Evolutionary conservation across 1,140 invertebrate genomes (phyloP).

Genomic region (Drosophila burlai): DNA sequence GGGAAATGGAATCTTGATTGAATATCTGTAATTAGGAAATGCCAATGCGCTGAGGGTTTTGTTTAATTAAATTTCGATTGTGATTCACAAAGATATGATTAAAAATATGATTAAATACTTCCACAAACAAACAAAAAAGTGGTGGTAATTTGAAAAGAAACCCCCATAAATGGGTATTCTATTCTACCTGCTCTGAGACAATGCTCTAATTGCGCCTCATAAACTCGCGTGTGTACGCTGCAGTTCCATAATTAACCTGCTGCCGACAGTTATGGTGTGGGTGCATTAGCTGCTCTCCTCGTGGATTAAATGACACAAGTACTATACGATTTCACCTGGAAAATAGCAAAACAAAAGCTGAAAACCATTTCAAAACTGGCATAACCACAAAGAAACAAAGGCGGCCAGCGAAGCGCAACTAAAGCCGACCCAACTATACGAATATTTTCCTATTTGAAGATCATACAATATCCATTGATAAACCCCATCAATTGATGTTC

Average conservation of each 20-base stretch:
- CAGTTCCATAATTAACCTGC: conserved; percentile 48
- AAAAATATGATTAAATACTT: neutral
- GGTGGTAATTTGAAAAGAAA: neutral
- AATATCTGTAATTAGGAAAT: conserved; percentile 34
- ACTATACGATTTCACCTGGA: conserved; percentile 54
- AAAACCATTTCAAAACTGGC: conserved; percentile 31
- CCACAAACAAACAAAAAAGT: neutral
- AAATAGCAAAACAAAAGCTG: conserved; percentile 9
- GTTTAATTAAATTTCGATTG: conserved; percentile 21
- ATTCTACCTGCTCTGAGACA: conserved; percentile 2
- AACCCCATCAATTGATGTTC: neutral
- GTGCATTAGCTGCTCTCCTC: conserved; percentile 25
- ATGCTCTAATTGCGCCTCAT: conserved; percentile 39
- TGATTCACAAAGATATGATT: conserved; percentile 25
- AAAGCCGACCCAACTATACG: neutral
- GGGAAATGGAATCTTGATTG: conserved; percentile 33
- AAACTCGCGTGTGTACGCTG: conserved; percentile 26
- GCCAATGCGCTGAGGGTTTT: conserved; percentile 20
- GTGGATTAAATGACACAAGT: conserved; percentile 51
- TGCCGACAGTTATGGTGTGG: conserved; percentile 34
- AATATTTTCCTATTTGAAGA: conserved; percentile 3
- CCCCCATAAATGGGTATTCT: neutral
- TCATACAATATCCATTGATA: conserved; percentile 6
- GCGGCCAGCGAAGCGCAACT: conserved; percentile 32
- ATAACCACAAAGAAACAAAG: conserved; percentile 38